phyloP scores from a whole-genome alignment of 2,113 vertebrate genomes.

The Phalacrocorax aristotelis region DNA sequence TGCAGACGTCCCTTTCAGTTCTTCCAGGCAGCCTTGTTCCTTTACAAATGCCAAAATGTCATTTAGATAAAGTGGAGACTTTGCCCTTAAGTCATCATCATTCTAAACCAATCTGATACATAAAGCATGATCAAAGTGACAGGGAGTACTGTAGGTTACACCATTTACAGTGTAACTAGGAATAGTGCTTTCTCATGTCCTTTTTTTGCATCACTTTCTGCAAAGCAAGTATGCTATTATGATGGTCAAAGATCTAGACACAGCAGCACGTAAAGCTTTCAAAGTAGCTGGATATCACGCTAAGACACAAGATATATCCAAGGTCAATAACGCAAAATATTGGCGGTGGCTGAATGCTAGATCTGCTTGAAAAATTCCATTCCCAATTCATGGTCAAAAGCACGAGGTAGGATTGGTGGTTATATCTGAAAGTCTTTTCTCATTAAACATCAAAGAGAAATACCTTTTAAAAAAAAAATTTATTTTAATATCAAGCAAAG shows the following conservation, averaged over 20 bases:
- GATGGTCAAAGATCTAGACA: background rate
- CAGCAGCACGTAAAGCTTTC: background rate
- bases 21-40: background rate
- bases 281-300: background rate
- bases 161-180: background rate
- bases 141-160: background rate
- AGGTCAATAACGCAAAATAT: background rate
- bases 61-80: background rate
- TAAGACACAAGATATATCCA: background rate
- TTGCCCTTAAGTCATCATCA: background rate
- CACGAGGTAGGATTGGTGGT: background rate
- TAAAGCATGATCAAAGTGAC: background rate
- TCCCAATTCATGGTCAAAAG: background rate
- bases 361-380: background rate
- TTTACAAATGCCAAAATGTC: background rate
- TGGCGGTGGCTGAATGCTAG: background rate
- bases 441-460: background rate
- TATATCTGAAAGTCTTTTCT: background rate
- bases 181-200: background rate
- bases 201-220: background rate
- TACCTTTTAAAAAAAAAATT: background rate
- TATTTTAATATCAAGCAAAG: background rate
- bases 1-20: background rate
- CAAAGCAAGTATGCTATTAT: background rate
- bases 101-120: background rate